phyloP scores from a whole-genome alignment of 2,888 invertebrate genomes.

The Xestobium rufovillosum region DNA sequence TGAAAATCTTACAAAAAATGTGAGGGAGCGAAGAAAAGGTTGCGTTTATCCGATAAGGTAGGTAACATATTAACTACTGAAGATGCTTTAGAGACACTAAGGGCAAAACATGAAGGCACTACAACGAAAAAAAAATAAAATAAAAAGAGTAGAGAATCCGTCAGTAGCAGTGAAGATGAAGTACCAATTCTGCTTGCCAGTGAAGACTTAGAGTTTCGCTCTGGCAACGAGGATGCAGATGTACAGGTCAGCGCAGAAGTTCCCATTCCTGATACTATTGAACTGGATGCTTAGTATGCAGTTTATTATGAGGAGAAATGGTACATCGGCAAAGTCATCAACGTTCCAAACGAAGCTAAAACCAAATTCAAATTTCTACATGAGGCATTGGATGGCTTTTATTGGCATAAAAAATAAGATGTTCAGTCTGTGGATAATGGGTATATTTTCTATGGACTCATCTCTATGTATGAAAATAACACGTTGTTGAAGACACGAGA shows the following conservation, averaged over 20 bases:
- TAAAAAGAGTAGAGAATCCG: no score
- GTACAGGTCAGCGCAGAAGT: background rate
- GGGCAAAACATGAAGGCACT: no score
- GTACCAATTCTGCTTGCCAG: no score
- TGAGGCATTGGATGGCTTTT: slow-evolving; percentile 2
- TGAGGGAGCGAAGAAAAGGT: slow-evolving; percentile 3
- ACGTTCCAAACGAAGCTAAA: slow-evolving; percentile 3
- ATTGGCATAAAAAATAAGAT: background rate
- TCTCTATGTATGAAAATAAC: background rate
- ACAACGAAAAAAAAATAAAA: no score
- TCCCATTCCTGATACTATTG: slow-evolving; percentile 2
- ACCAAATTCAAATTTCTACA: slow-evolving; percentile 2
- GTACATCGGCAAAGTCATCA: slow-evolving; percentile 6
- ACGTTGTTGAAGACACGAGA: background rate
- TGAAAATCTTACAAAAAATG: slow-evolving; percentile 2
- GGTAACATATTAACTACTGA: no score
- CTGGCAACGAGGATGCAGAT: slow-evolving; percentile 5
- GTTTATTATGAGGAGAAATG: slow-evolving; percentile 7
- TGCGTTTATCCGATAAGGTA: no score
- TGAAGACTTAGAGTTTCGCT: slow-evolving; percentile 8
- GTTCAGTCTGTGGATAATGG: background rate
- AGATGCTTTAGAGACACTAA: no score
- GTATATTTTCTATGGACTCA: slow-evolving; percentile 3
- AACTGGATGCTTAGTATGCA: slow-evolving; percentile 4
- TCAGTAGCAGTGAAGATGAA: no score